A percentile compares a stretch with the other conserved stretches of the same genome.
phyloP scores from a whole-genome alignment of 92 coral and sea anemone species.

The Anthopleura xanthogrammica region DNA sequence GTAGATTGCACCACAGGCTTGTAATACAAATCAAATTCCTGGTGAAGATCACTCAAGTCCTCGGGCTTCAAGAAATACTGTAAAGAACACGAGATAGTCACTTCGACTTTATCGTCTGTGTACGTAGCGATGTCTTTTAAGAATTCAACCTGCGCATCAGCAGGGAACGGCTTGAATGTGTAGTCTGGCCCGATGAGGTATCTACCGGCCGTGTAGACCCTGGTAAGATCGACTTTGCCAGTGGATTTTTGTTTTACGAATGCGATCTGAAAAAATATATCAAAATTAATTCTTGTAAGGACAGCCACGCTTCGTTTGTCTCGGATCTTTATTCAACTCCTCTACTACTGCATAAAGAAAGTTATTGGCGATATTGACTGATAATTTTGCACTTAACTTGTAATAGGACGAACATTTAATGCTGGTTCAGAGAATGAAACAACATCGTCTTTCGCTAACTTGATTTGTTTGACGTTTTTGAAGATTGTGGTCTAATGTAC shows the following conservation, averaged over 20 bases:
- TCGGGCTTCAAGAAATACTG: slow-evolving; percentile 67
- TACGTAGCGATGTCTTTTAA: slow-evolving; percentile 41
- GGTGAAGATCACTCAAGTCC: slow-evolving; percentile 58
- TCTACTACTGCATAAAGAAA: no score
- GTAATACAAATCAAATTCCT: slow-evolving; percentile 66
- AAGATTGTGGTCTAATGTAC: no score
- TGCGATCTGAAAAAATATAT: slow-evolving; percentile 19
- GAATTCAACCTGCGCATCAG: slow-evolving; percentile 56
- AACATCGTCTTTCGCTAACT: no score
- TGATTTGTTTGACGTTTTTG: no score
- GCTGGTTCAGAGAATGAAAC: no score
- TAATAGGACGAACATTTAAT: background rate
- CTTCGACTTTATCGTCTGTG: slow-evolving; percentile 56
- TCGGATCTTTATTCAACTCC: no score
- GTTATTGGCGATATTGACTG: no score
- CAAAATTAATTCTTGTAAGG: no score
- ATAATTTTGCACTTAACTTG: no score
- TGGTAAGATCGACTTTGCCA: slow-evolving; percentile 48
- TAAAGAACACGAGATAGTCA: slow-evolving; percentile 54
- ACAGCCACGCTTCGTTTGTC: no score
- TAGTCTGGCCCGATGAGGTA: slow-evolving; percentile 67
- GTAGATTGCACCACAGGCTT: slow-evolving; percentile 63
- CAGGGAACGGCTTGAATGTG: slow-evolving; percentile 60
- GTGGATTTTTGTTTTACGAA: slow-evolving; percentile 65
- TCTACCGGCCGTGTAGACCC: slow-evolving; percentile 50